Evolutionary conservation across 2,797 vertebrate genomes (phyloP).

Genomic region (Clarias fuscus): DNA sequence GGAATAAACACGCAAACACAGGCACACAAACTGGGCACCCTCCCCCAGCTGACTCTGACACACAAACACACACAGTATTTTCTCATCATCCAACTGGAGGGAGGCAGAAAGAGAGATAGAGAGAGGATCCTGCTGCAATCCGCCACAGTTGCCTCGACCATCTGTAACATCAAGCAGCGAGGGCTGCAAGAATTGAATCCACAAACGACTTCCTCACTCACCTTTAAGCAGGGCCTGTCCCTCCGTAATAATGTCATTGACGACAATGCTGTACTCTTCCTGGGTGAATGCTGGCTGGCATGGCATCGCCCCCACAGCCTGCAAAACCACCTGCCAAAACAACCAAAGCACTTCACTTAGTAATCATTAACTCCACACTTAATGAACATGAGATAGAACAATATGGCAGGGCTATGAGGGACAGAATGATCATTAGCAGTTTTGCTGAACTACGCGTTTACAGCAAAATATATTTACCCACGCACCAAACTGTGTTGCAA

Average conservation of each 20-base stretch:
- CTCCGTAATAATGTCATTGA: constrained; percentile 76
- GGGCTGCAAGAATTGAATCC: neutral
- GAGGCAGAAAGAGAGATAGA: constrained; percentile 26
- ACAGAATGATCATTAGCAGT: neutral
- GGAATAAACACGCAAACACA: constrained; percentile 48
- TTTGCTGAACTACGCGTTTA: neutral
- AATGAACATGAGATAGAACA: neutral
- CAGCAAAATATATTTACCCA: neutral
- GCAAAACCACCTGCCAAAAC: constrained; percentile 76
- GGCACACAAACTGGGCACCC: constrained; percentile 12
- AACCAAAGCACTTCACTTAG: constrained; percentile 42
- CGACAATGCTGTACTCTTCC: constrained; percentile 77
- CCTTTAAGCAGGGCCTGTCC: constrained; percentile 86
- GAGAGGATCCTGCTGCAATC: constrained; percentile 17
- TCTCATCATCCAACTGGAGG: constrained; percentile 25
- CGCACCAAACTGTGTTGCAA: neutral
- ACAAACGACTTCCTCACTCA: constrained; percentile 61
- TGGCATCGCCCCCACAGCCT: constrained; percentile 74
- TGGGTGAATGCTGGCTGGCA: constrained; percentile 86
- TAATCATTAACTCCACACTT: constrained; percentile 24
- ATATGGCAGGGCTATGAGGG: neutral
- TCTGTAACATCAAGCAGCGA: constrained; percentile 10
- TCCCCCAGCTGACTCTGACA: constrained; percentile 28
- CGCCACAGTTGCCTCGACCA: neutral
- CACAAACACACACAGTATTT: constrained; percentile 19